Conservation (phyloP, 2,888 invertebrate species). For the Nymphalis urticae region DNA sequence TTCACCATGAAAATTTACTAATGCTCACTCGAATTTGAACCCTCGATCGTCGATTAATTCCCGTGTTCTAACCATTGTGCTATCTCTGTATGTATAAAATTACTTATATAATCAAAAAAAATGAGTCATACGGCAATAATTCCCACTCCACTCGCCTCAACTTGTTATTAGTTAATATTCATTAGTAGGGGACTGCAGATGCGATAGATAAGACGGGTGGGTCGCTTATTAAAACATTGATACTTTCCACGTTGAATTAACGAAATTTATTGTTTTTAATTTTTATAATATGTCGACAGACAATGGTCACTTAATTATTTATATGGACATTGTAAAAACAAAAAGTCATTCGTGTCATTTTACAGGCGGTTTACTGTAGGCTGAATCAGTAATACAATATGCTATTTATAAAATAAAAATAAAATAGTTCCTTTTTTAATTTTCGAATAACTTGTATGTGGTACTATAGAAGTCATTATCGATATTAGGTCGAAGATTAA, state of each 20-base stretch:
- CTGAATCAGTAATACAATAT: no score
- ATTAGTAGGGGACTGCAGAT: conserved; percentile 70
- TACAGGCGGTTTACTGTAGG: no score
- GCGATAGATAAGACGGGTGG: conserved; percentile 58
- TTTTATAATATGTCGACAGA: conserved; percentile 4
- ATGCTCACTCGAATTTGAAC: no score
- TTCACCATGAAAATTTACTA: no score
- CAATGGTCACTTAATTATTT: neutral
- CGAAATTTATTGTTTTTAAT: conserved; percentile 2
- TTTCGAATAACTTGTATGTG: no score
- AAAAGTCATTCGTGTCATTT: no score
- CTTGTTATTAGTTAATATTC: conserved; percentile 78
- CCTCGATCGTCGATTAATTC: neutral
- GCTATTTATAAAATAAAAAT: no score
- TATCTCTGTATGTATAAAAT: neutral
- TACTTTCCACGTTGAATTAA: conserved; percentile 35
- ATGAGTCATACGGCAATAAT: conserved; percentile 64
- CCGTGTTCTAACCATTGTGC: no score
- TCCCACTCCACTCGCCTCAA: conserved; percentile 58
- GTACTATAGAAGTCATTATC: no score
- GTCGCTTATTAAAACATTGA: conserved; percentile 51
- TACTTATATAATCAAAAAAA: conserved; percentile 32
- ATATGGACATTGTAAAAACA: no score
- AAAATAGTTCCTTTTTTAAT: no score
- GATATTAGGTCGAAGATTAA: no score